Base-by-base conservation (phyloP, 2,888 invertebrate species). In the Leucozona laternaria region DNA sequence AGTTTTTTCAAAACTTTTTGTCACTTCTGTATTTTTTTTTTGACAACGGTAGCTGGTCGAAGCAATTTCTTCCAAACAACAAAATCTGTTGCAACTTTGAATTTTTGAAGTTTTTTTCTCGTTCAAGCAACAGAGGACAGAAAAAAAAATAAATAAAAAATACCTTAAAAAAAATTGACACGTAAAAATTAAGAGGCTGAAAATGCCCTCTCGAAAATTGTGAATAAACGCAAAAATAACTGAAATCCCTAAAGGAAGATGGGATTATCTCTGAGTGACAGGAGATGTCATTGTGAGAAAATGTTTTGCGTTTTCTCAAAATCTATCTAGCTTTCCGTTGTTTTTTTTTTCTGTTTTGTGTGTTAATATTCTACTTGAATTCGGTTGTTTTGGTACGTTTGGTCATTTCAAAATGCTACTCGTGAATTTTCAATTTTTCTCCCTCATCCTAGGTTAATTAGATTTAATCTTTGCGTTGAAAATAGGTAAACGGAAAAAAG, bases 401-500 rank as follows among this genome's bases (percentile, higher is more conserved):
- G 31, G 31, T 48, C 45, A 45, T 48, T 62, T 62, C 37, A 34
- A 68, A 53, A 25, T 22, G 71, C 53, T 34, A 40, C 28, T 43
- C 31, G 28, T 72, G 80, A 68, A 60, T 76, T 85, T 77, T 81
- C 71, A 84, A 77, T 77, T 77, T 68, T 60, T 77, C 45, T 80
- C 68, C 77, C 77, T 81, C 73, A 85, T 85, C 77, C 64, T 70
- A 40, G 81, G 62, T 81, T 85, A 85, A 85, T 85, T 81, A 85
- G 85, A 85, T 85, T 85, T 85, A 81, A 85, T 81, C 77, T 70
- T 68, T 73, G 80, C 15, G 72, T 55, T 48, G 72, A 81, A 50
- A 81, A 43, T 57, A 57, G 6, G 15, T 7, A 31, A 31, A 31
- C 6, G 8, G 11, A 31, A 22, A 25, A 53, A 10, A n/a, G n/a